phyloP scores from a whole-genome alignment of 2,797 vertebrate species.

The Helarctos malayanus region DNA sequence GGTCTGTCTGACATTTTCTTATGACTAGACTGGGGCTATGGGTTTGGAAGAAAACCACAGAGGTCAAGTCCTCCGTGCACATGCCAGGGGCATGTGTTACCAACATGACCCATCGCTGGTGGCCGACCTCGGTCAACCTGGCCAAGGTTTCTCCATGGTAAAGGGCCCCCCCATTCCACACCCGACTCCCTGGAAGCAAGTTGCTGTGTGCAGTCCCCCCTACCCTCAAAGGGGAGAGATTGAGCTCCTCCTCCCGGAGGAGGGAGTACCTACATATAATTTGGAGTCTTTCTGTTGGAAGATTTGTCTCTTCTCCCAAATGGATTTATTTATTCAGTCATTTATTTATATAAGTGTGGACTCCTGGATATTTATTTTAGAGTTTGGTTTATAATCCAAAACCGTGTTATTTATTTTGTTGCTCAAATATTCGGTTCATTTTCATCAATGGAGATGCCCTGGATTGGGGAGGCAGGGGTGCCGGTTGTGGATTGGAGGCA shows the following conservation, averaged over 20 bases:
- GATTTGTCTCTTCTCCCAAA: neutral
- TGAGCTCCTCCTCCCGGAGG: neutral
- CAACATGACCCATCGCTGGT: neutral
- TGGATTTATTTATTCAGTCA: neutral
- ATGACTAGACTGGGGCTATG: neutral
- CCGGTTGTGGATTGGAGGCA: neutral
- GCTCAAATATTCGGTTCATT: neutral
- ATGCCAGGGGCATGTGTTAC: neutral
- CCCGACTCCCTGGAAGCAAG: neutral
- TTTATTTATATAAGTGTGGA: neutral
- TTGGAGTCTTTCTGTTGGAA: neutral
- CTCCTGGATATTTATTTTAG: neutral
- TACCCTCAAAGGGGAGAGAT: neutral
- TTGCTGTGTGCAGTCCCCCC: accelerated
- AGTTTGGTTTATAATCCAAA: neutral
- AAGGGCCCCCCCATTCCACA: neutral
- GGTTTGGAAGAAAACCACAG: neutral
- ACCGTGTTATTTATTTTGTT: neutral
- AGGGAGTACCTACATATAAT: neutral
- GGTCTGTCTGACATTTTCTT: conserved; percentile 19
- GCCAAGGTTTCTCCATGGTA: neutral
- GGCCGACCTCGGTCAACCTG: neutral
- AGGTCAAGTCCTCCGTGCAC: neutral
- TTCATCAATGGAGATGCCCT: neutral
- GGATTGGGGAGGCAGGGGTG: neutral